Evolutionary conservation across 2,888 invertebrate genomes (phyloP).

Genomic region (Latrodectus elegans): DNA sequence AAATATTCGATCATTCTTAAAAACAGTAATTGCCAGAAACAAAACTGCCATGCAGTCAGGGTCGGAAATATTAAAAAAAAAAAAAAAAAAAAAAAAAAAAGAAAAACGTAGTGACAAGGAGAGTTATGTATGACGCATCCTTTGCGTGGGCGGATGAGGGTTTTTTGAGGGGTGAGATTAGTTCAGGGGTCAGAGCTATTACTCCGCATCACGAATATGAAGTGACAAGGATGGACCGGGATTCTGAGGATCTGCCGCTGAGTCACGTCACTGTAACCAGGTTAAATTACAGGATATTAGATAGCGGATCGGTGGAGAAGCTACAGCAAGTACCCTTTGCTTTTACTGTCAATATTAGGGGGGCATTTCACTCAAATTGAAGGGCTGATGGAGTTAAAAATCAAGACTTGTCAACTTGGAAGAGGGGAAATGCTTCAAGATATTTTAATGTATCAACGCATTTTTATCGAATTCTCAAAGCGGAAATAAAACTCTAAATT

Average conservation of each 20-base stretch:
- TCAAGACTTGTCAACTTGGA: no score
- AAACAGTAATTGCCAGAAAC: background rate
- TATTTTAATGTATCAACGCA: no score
- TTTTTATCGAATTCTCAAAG: no score
- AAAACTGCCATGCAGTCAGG: background rate
- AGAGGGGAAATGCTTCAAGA: no score
- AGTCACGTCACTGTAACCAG: slow-evolving; percentile 39
- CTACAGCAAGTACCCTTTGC: background rate
- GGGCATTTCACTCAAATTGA: background rate
- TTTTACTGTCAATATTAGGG: background rate
- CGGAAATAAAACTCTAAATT: no score
- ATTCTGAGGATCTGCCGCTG: slow-evolving; percentile 18
- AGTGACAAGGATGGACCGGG: slow-evolving; percentile 47
- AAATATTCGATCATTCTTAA: background rate
- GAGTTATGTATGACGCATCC: slow-evolving; percentile 21
- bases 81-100: background rate
- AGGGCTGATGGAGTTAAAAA: background rate
- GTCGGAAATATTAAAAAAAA: background rate
- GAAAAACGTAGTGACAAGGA: background rate
- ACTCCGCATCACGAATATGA: slow-evolving; percentile 17
- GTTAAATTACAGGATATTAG: slow-evolving; percentile 53
- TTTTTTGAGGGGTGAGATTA: background rate
- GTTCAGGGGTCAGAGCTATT: slow-evolving; percentile 20
- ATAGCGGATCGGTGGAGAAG: background rate
- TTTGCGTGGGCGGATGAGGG: slow-evolving; percentile 1